Base-by-base conservation (phyloP, 2,113 vertebrate species). In the Sinosuthora webbiana region DNA sequence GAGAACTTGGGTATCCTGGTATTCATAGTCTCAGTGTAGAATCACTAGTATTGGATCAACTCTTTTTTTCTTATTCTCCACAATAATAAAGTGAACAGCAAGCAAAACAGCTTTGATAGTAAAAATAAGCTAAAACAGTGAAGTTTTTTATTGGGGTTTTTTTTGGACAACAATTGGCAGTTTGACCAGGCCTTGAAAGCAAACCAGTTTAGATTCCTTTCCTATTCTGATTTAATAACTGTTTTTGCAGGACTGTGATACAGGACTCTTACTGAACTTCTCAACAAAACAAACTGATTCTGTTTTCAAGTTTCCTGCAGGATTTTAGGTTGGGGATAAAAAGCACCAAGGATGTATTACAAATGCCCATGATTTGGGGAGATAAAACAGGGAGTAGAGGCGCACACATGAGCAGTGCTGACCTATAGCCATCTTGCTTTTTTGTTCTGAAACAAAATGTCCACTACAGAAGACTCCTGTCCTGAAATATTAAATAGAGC, bases 401-500 rank as follows among this genome's bases (percentile, higher is more conserved):
- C 18, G 65, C 14, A 68, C 41, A 62, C 15, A 31, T 4, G 49
- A 49, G 37, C n/a, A 85, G 11, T 87, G 21, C 15, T 88, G 76
- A 83, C 33, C 33, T 59, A 63, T 17, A 83, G 56, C 22, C 41
- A 20, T 59, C 69, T 49, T 47, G 20, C n/a, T 94, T 70, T 89
- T 71, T 74, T 74, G 23, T 74, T 93, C 73, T 31, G 64, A 81
- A 86, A 83, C 44, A 95, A 76, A 92, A 77, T 41, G 24, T 52
- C 84, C 9, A 3, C 55, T 92, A 41, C 20, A 90, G 67, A 87
- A 78, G 44, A 31, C 71, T 92, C 42, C 25, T 35, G 52, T 96
- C 68, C 63, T 80, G 85, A 94, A 95, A 87, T 70, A 86, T 63
- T 80, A 93, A 95, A 83, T 30, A 60, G 67, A 85, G 59, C 69